Base-by-base conservation (phyloP, 2,888 invertebrate species). In the Trypoxylon attenuatum region DNA sequence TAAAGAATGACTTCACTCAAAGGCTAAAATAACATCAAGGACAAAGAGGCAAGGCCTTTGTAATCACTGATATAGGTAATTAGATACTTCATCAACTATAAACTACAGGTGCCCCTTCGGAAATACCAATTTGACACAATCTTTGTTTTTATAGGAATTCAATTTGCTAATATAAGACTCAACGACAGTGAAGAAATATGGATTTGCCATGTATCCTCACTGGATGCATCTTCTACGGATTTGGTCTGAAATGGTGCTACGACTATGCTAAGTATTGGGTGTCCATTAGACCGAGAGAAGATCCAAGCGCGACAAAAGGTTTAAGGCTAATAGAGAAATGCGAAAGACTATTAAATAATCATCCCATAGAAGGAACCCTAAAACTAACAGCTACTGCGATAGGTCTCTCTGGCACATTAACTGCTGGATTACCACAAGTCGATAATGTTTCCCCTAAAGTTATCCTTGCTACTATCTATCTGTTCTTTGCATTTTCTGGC, bases 401-500 rank as follows among this genome's bases (percentile, higher is more conserved):
- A 19, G 85, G 85, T 18, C 65, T 84, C 5, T 70, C 73, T 10
- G 81, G 82, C 27, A 84, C 84, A 3, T 70, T 85, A 50, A 74
- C 73, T 1, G 79, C 80, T 29, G 80, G 80, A 15, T 49, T 82
- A 5, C 74, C 80, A 15, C 76, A 79, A 52, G 68, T 61, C 22
- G 70, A 69, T 3, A 71, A 71, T 0, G 75, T 80, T 0, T 81
- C 84, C 1, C 79, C 84, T 2, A 84, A 84, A 76, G 85, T 84
- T 23, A 79, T 82, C 10, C 79, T 84, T 49, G 86, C 87, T 2
- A 87, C 87, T 4, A 83, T 87, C 42, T 87, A 87, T 68, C 77
- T 87, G 0, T 87, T 87, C 54, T 87, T 87, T 60, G 87, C 87
- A 2, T 83, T 87, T 51, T 87, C 87, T 50, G 87, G 87, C 5